phyloP scores from a whole-genome alignment of 2,888 invertebrate species.

The Cheilosia grossa region DNA sequence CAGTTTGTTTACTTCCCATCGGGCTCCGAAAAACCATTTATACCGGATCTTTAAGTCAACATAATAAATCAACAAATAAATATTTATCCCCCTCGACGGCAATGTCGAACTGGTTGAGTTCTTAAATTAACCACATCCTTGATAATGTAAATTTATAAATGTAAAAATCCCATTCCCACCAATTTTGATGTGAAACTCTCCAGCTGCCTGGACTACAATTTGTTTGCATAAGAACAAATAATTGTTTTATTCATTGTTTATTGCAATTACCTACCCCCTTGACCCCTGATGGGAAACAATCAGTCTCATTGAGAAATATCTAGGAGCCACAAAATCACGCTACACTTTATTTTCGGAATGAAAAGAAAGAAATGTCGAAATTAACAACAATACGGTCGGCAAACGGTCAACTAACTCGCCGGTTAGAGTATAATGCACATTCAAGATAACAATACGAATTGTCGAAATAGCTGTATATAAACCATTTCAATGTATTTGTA shows the following conservation, averaged over 20 bases:
- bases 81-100: background rate
- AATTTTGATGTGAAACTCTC: background rate
- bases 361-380: background rate
- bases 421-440: background rate
- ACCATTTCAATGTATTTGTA: background rate
- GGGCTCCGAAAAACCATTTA: no score
- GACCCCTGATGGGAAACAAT: conserved; percentile 19
- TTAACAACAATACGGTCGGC: conserved; percentile 3
- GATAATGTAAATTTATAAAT: conserved; percentile 11
- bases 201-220: background rate
- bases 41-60: no score
- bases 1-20: no score
- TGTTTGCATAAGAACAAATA: conserved; percentile 24
- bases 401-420: conserved; percentile 35
- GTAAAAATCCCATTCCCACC: background rate
- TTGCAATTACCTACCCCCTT: conserved; percentile 20
- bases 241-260: conserved; percentile 1
- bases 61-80: no score
- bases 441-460: conserved; percentile 29
- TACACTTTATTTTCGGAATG: background rate
- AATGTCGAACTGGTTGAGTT: conserved; percentile 16
- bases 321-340: background rate
- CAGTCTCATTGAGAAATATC: conserved; percentile 15
- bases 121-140: conserved; percentile 34
- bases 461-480: background rate